Evolutionary conservation across 2,113 vertebrate species (phyloP).

Genomic region (Addax nasomaculatus): DNA sequence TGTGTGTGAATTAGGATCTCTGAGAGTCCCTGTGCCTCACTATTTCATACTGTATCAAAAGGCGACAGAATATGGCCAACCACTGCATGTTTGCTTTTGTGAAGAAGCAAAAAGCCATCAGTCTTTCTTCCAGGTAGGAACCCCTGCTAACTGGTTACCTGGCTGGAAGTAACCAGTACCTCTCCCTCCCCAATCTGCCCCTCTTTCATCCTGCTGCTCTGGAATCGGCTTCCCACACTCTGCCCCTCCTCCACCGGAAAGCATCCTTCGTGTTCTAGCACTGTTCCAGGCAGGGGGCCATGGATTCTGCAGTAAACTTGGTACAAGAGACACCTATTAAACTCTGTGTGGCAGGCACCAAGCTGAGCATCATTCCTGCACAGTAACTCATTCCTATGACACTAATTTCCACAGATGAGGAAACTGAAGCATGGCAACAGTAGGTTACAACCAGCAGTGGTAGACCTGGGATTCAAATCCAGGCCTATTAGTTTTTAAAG

Average conservation of each 20-base stretch:
- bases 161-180: not conserved
- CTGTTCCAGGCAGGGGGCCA: not conserved
- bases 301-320: not conserved
- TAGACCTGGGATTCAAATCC: not conserved
- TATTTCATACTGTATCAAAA: too few species aligned
- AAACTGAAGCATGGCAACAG: not conserved
- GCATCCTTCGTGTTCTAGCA: not conserved
- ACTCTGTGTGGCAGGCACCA: not conserved
- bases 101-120: not conserved
- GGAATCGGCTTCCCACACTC: not conserved
- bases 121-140: not conserved
- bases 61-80: not conserved
- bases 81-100: not conserved
- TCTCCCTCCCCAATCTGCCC: not conserved
- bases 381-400: too few species aligned
- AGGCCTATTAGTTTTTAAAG: not conserved
- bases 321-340: not conserved
- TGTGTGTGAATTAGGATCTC: too few species aligned
- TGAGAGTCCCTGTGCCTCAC: not conserved
- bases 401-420: not conserved
- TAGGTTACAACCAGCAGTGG: not conserved
- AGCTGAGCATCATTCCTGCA: not conserved
- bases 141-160: fast-evolving
- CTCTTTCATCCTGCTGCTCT: not conserved
- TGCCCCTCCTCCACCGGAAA: not conserved